Evolutionary conservation across 64 coral and sea anemone species (phyloP).

Genomic region (Exaiptasia diaphana): DNA sequence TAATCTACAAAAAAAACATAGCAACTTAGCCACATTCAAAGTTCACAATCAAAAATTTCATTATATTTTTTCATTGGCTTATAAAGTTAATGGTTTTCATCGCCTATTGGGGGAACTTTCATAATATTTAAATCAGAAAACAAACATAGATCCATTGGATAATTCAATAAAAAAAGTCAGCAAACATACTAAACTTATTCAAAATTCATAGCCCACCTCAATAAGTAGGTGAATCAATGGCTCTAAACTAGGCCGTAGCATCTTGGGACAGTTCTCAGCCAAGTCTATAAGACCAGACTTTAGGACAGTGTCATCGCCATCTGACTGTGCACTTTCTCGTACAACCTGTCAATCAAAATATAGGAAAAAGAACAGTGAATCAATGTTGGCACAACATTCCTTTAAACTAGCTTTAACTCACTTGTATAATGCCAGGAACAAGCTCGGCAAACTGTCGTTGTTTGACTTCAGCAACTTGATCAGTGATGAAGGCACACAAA

Average conservation of each 20-base stretch:
- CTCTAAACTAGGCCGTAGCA: constrained; percentile 67
- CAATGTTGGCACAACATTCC: too few relatives aligned
- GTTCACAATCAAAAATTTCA: background rate
- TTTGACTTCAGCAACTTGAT: constrained; percentile 84
- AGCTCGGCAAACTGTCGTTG: constrained; percentile 89
- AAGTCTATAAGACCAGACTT: constrained; percentile 72
- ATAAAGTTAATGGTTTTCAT: too few relatives aligned
- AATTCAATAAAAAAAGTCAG: too few relatives aligned
- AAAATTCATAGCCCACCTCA: constrained; percentile 46
- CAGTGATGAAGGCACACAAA: constrained; percentile 90
- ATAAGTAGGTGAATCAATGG: constrained; percentile 42
- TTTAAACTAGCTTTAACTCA: too few relatives aligned
- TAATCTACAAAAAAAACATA: constrained; percentile 39
- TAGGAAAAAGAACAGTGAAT: too few relatives aligned
- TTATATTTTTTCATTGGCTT: background rate
- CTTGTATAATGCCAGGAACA: constrained; percentile 91
- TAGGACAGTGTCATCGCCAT: constrained; percentile 61
- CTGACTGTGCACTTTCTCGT: constrained; percentile 50
- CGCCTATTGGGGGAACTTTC: too few relatives aligned
- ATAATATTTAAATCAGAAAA: too few relatives aligned
- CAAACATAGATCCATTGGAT: too few relatives aligned
- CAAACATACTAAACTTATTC: too few relatives aligned
- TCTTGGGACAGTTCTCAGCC: constrained; percentile 67
- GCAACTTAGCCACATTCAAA: background rate
- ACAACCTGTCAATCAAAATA: constrained; percentile 31